Conservation (phyloP, 2,797 vertebrate species). For the Crenichthys baileyi region DNA sequence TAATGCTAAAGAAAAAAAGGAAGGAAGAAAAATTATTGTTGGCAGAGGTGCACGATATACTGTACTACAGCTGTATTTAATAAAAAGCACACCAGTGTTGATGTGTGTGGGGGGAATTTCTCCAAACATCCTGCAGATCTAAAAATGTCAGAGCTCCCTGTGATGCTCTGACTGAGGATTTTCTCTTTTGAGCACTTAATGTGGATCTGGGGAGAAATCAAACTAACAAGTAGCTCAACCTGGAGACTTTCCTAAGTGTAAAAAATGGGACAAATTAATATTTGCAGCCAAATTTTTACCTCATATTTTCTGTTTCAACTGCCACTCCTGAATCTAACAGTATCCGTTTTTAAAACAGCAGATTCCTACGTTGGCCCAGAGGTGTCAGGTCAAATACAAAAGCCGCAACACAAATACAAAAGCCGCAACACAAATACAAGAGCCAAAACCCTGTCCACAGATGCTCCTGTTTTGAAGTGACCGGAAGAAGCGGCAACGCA, state of each 20-base stretch:
- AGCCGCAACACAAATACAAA: too few relatives aligned
- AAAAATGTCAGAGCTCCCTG: constrained; percentile 36
- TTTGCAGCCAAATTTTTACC: background rate
- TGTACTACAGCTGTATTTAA: constrained; percentile 82
- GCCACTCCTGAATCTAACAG: background rate
- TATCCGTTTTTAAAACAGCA: background rate
- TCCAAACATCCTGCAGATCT: constrained; percentile 84
- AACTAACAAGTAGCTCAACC: constrained; percentile 39
- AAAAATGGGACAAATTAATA: background rate
- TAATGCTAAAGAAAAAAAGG: constrained; percentile 31
- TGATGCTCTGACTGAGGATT: constrained; percentile 71
- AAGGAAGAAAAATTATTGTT: constrained; percentile 56
- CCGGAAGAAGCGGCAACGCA: too few relatives aligned
- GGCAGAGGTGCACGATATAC: constrained; percentile 69
- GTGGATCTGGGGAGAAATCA: constrained; percentile 60
- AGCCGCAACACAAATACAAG: too few relatives aligned
- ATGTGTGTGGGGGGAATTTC: constrained; percentile 78
- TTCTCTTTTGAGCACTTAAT: constrained; percentile 80
- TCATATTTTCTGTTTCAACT: constrained; percentile 15
- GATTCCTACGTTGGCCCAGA: too few relatives aligned
- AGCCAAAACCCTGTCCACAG: too few relatives aligned
- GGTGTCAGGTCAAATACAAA: too few relatives aligned
- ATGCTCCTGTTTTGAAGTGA: too few relatives aligned
- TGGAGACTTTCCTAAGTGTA: constrained; percentile 34
- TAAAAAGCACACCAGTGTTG: constrained; percentile 78